phyloP scores from a whole-genome alignment of 92 coral and sea anemone species.

The Muricea muricata region DNA sequence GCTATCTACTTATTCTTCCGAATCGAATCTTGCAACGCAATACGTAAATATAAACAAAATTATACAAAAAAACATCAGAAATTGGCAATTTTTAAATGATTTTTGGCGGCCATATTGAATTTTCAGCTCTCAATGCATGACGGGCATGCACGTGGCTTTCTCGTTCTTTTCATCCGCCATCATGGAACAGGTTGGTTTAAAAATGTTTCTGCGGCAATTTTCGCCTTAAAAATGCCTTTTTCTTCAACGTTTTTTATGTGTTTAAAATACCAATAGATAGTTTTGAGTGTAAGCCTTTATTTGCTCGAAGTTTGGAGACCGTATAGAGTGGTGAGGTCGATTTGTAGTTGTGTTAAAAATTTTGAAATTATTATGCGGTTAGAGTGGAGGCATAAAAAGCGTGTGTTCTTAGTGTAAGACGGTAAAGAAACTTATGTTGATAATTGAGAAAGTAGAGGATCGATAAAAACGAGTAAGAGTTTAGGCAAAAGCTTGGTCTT shows the following conservation, averaged over 20 bases:
- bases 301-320: neutral
- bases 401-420: neutral
- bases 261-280: neutral
- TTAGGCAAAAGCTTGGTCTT: too few relatives aligned
- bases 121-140: slow-evolving; percentile 57
- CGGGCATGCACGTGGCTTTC: slow-evolving; percentile 94
- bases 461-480: too few relatives aligned
- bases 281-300: neutral
- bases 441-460: too few relatives aligned
- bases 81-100: neutral
- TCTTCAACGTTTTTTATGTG: neutral
- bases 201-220: neutral
- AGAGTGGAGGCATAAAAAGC: neutral
- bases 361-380: neutral
- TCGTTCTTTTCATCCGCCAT: slow-evolving; percentile 95
- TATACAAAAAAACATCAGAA: neutral
- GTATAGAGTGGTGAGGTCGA: neutral
- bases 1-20: neutral
- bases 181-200: slow-evolving; percentile 90
- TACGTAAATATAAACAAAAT: neutral
- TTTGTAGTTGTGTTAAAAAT: neutral
- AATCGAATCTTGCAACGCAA: neutral
- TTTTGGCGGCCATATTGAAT: slow-evolving; percentile 42
- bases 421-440: too few relatives aligned
- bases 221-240: slow-evolving; percentile 8